These are phyloP conservation scores for Sclerurus mexicanus DNA, from an alignment of 2,113 vertebrate genomes.

Conservation along the genomic window DNA sequence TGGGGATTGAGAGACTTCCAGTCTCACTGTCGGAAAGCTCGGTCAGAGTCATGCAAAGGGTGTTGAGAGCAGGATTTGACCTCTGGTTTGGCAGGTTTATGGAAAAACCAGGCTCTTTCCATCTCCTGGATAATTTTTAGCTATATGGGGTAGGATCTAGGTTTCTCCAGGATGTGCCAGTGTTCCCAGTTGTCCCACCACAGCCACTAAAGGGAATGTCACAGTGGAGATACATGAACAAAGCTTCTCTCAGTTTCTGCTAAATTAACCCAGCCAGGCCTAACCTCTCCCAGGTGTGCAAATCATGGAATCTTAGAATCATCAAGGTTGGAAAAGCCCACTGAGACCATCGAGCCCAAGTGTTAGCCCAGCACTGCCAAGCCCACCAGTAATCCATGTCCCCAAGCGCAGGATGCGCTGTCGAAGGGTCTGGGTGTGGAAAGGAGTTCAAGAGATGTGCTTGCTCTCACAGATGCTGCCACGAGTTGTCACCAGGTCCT, in stretches of 20 bases:
- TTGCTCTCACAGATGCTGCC: neutral
- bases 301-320: neutral
- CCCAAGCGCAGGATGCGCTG: neutral
- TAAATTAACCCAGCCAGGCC: neutral
- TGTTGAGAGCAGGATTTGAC: neutral
- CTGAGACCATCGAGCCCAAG: neutral
- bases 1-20: neutral
- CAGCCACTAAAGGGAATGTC: neutral
- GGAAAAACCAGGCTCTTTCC: neutral
- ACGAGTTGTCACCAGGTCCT: neutral
- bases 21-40: neutral
- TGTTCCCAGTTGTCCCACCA: neutral
- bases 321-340: neutral
- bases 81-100: neutral
- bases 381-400: neutral
- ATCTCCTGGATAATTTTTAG: neutral
- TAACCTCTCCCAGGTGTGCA: fast-evolving
- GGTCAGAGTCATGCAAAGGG: neutral
- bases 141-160: neutral
- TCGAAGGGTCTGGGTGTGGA: fast-evolving
- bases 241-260: neutral
- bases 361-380: neutral
- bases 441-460: neutral
- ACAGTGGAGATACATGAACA: fast-evolving
- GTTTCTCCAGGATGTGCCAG: neutral